phyloP scores from a whole-genome alignment of 2,113 vertebrate genomes.

The Urocitellus parryii region DNA sequence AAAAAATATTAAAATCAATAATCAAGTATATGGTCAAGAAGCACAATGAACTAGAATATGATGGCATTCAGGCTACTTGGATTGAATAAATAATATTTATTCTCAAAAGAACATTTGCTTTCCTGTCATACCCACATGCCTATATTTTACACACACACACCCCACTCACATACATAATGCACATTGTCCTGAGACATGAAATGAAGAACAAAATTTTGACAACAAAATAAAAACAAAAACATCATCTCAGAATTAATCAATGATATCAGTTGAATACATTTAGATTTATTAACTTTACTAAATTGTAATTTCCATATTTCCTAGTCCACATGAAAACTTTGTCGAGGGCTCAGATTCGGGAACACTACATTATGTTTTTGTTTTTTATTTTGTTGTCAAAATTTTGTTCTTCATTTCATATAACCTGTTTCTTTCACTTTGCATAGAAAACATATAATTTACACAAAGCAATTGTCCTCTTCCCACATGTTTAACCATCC shows the following conservation, averaged over 20 bases:
- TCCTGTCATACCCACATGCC: background rate
- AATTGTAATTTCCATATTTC: background rate
- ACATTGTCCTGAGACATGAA: background rate
- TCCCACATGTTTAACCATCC: background rate
- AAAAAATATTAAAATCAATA: background rate
- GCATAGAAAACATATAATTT: background rate
- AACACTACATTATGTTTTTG: too few species aligned
- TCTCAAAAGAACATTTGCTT: background rate
- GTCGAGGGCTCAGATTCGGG: background rate
- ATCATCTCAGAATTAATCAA: background rate
- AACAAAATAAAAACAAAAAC: background rate
- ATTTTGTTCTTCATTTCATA: too few species aligned
- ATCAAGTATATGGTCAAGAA: background rate
- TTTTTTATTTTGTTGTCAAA: too few species aligned
- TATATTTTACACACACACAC: background rate
- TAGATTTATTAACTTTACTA: background rate
- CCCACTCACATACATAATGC: too few species aligned
- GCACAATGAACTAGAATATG: background rate
- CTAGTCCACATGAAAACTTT: background rate
- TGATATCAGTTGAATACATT: background rate
- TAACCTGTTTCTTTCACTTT: background rate
- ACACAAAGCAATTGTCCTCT: background rate
- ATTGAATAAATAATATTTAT: background rate
- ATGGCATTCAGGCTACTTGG: background rate
- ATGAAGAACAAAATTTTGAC: background rate